These are phyloP conservation scores for Syrista parreyssii DNA, from an alignment of 2,888 invertebrate genomes.

Conservation along the genomic window DNA sequence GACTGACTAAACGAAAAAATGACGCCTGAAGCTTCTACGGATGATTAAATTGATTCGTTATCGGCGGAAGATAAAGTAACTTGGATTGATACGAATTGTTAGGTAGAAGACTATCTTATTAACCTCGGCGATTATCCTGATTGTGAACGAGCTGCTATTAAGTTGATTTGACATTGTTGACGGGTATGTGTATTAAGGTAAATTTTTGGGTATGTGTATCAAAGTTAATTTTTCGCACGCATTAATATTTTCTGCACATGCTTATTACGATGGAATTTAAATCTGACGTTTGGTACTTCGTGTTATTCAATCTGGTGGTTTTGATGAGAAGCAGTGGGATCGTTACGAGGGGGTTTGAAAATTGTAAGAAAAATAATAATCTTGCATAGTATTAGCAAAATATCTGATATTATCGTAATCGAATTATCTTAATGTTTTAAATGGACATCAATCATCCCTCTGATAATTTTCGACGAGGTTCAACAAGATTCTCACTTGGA, in stretches of 20 bases:
- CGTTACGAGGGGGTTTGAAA: not conserved
- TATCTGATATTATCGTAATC: slow-evolving; percentile 16
- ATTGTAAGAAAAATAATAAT: not conserved
- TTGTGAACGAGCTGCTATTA: not conserved
- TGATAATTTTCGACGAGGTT: not conserved
- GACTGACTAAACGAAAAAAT: not conserved
- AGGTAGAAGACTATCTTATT: not conserved
- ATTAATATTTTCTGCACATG: not conserved
- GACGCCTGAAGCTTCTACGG: not conserved
- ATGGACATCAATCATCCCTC: not conserved
- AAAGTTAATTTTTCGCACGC: not conserved
- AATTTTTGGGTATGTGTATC: too few relatives aligned
- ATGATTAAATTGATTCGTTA: not conserved
- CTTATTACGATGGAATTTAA: not conserved
- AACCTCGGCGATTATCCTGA: not conserved
- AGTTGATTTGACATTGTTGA: not conserved
- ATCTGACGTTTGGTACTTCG: not conserved
- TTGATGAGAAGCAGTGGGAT: not conserved
- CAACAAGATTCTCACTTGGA: not conserved
- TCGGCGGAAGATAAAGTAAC: not conserved
- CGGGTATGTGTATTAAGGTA: too few relatives aligned
- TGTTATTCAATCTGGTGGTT: not conserved
- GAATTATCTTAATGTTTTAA: not conserved
- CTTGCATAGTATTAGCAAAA: slow-evolving; percentile 16
- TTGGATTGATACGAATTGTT: not conserved